These are phyloP conservation scores for Bombycilla garrulus DNA, from an alignment of 2,113 vertebrate species.

Conservation along the genomic window DNA sequence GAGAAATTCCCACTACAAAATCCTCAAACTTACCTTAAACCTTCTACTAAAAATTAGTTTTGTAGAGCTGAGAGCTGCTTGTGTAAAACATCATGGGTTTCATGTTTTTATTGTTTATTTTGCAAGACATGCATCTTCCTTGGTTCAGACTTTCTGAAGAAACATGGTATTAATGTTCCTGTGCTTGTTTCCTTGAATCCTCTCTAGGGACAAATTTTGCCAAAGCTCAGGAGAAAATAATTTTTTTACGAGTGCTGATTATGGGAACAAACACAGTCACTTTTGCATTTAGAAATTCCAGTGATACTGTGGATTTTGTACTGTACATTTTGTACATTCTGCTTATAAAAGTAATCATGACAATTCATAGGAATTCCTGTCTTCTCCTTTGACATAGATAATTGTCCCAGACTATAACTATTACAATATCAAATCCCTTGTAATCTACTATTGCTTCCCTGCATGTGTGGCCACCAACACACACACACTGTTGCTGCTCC, in stretches of 20 bases:
- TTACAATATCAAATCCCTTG: background rate
- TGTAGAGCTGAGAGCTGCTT: background rate
- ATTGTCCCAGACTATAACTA: background rate
- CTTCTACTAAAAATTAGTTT: background rate
- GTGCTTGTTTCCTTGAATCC: background rate
- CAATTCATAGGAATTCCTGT: background rate
- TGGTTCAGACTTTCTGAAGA: background rate
- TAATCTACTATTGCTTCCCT: background rate
- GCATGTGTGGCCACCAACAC: accelerated
- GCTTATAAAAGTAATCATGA: background rate
- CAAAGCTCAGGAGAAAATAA: background rate
- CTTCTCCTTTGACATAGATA: background rate
- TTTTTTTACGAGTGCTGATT: background rate
- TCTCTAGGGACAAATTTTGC: background rate
- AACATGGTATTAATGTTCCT: background rate
- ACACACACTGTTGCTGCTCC: background rate
- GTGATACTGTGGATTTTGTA: background rate
- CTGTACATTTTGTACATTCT: background rate
- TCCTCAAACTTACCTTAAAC: background rate
- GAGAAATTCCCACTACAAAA: background rate
- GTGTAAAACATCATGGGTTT: background rate
- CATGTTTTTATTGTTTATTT: background rate
- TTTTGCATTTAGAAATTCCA: background rate
- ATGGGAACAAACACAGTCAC: background rate
- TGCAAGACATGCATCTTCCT: background rate